Conservation (phyloP, 2,888 invertebrate genomes). For the Synergus itoensis region DNA sequence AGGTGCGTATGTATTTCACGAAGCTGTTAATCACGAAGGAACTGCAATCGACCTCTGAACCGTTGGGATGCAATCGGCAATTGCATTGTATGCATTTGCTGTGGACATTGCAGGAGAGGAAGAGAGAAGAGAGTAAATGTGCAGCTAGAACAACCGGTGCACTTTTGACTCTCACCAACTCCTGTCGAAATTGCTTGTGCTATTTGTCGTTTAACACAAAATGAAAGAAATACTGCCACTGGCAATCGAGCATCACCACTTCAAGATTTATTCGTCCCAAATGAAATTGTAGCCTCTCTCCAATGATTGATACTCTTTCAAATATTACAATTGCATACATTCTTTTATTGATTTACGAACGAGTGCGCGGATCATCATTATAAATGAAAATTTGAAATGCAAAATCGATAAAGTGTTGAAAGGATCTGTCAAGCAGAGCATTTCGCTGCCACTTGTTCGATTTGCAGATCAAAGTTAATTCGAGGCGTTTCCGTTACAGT, state of each 20-base stretch:
- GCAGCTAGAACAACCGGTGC: constrained; percentile 63
- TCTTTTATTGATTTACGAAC: neutral
- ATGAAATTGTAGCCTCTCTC: constrained; percentile 8
- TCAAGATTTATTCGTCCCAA: constrained; percentile 19
- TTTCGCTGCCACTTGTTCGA: constrained; percentile 21
- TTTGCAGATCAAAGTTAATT: constrained; percentile 53
- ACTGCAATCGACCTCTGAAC: constrained; percentile 58
- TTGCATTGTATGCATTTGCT: constrained; percentile 59
- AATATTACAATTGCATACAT: neutral
- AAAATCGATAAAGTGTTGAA: neutral
- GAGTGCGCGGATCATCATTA: neutral
- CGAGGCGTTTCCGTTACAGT: constrained; percentile 42
- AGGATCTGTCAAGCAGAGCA: neutral
- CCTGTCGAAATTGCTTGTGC: constrained; percentile 44
- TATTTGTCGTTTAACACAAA: constrained; percentile 37
- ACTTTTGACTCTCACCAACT: constrained; percentile 64
- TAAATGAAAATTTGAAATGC: neutral
- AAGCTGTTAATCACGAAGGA: constrained; percentile 62
- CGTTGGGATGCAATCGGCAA: constrained; percentile 60
- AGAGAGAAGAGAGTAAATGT: constrained; percentile 44
- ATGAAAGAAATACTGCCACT: constrained; percentile 30
- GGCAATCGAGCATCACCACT: constrained; percentile 25
- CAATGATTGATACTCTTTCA: neutral
- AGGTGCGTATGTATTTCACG: constrained; percentile 51
- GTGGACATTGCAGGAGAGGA: constrained; percentile 43